Evolutionary conservation across 1,140 invertebrate species (phyloP), one percentile per base, ranked within the genome.

Genomic region (Atta colombica): DNA sequence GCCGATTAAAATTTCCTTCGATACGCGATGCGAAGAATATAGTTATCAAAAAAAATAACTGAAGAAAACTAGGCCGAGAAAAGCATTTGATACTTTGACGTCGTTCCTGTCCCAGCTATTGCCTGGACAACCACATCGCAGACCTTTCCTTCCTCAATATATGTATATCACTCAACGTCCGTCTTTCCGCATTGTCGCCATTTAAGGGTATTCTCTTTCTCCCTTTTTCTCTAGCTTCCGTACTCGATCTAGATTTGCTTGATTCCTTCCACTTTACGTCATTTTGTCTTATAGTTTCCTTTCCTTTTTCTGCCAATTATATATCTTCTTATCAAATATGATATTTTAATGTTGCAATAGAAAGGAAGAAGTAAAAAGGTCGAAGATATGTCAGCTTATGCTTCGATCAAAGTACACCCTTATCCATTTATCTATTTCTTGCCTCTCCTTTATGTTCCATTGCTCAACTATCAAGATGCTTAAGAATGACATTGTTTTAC

Each of bases 401-500:
- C 66, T 51, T 81, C 66, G 78, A 39, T 72, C 66, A 45, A 71
- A 21, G 55, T 81, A 55, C 6, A 60, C 51, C 16, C 51, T 81
- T 81, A 45, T 58, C 65, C 35, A 51, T 45, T 81, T 58, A 72
- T 81, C 49, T 71, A 81, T 81, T 81, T 81, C 16, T 81, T 45
- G 78, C 51, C 21, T 45, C 66, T 71, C 35, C 21, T 81, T 69
- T 69, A 58, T 69, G n/a, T 71, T 80, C 5, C 49, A 71, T 69
- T 53, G 18, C 25, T 49, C 10, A 49, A 39, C 21, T 45, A 65
- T 25, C n/a, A 31, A 78, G 39, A 25, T 77, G 18, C 39, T 53
- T 45, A 16, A 71, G 31, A 14, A 81, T 10, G 31, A 71, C 66
- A n/a, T 31, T 71, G 5, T 8, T 14, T 77, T 51, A 21, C 3